Evolutionary conservation across 2,797 vertebrate species (phyloP), one percentile per base, ranked within the genome.

Genomic region (Acanthopagrus latus): DNA sequence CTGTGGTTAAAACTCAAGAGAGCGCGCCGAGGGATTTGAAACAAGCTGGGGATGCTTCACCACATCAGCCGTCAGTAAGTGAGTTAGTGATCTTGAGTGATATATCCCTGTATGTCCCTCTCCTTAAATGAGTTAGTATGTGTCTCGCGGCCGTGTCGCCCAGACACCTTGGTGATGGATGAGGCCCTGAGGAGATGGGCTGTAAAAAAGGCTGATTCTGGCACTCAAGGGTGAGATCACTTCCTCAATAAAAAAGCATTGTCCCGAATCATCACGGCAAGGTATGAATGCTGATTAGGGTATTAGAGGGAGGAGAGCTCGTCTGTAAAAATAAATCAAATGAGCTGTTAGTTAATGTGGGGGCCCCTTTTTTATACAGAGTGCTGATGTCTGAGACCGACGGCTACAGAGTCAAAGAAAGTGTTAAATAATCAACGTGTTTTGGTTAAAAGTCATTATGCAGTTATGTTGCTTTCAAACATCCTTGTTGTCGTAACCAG

Each of bases 211-310:
- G 96, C 97, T 94, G 96, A 93, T 97, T 97, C 97, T 97, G 97
- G 96, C 96, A 96, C 96, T 97, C 97, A 97, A 96, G 96, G 97
- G 96, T 97, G 97, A 97, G 97, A 97, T 98, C 97, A 97, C 96
- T 97, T 97, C 96, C 96, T 96, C 97, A 97, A 99, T 98, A 98
- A 98, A 98, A 91, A 97, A 95, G 95, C 91, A 96, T 96, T 97
- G 97, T 97, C 96, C 96, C 95, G 95, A 96, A 97, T 97, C 96
- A 96, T 97, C 95, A 96, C 95, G 94, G 96, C 96, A 95, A 97
- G 96, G 96, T 96, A 96, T 96, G 97, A 98, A 97, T 97, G 96
- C 97, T 97, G 97, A 99, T 98, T 96, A 98, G 96, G 95, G 95
- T 96, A 96, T 97, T 97, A 97, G 96, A 96, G 93, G 94, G 95